Conservation (phyloP, 2,888 invertebrate species). For the Leucophora obtusa region DNA sequence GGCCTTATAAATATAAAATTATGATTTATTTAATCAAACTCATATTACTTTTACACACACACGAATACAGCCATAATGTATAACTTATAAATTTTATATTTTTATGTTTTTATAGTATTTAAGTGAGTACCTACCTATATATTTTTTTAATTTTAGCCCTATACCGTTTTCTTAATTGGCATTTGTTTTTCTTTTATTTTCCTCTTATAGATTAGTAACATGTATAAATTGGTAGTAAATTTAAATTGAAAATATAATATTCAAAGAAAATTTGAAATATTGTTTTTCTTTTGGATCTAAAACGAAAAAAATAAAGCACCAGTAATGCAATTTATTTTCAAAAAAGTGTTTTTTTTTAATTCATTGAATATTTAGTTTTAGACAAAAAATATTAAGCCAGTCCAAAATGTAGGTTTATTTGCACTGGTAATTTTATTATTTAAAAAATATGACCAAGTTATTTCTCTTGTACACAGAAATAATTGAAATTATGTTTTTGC, state of each 20-base stretch:
- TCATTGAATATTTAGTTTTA: no score
- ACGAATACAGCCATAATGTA: slow-evolving; percentile 47
- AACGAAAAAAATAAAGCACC: slow-evolving; percentile 3
- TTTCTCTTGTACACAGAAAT: no score
- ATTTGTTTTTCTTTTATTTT: slow-evolving; percentile 15
- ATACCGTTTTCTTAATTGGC: slow-evolving; percentile 1
- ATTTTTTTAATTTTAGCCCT: slow-evolving; percentile 11
- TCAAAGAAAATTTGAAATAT: slow-evolving; percentile 16
- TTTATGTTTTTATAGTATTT: slow-evolving; percentile 29
- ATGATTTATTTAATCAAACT: slow-evolving; percentile 4
- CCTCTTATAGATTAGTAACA: slow-evolving; percentile 18
- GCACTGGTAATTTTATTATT: no score
- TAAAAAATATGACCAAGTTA: no score
- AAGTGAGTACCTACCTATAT: slow-evolving; percentile 18
- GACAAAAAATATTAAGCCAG: no score
- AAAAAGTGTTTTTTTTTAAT: no score
- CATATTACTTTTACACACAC: neutral
- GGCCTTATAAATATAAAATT: no score
- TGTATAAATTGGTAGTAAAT: slow-evolving; percentile 46
- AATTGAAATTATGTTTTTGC: no score
- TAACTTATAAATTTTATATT: slow-evolving; percentile 41
- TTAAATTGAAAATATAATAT: slow-evolving; percentile 43
- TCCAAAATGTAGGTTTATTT: no score
- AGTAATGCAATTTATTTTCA: no score
- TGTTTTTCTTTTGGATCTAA: neutral